phyloP scores from a whole-genome alignment of 2,797 vertebrate species.

The Muraenolepis orangiensis region DNA sequence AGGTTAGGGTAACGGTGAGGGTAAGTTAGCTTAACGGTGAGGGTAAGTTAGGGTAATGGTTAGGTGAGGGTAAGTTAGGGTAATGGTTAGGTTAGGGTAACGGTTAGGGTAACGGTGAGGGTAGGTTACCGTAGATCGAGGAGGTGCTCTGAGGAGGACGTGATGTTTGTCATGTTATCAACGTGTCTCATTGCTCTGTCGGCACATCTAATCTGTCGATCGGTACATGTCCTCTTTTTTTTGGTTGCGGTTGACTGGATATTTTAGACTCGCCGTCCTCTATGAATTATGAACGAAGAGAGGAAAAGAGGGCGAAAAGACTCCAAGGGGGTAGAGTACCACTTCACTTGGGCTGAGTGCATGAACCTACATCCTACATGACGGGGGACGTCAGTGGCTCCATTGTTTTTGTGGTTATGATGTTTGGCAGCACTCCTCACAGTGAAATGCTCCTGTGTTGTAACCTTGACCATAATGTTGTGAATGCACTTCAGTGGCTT shows the following conservation, averaged over 20 bases:
- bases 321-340: constrained; percentile 19
- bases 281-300: constrained; percentile 25
- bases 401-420: constrained; percentile 5
- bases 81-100: too few relatives aligned
- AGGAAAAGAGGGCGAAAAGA: constrained; percentile 18
- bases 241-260: neutral
- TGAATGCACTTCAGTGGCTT: neutral
- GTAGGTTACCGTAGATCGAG: too few relatives aligned
- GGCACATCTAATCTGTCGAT: constrained; percentile 6
- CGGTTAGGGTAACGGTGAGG: too few relatives aligned
- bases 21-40: too few relatives aligned
- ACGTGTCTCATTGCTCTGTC: constrained; percentile 27
- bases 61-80: too few relatives aligned
- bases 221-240: constrained; percentile 12
- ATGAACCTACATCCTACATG: constrained; percentile 9
- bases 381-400: neutral
- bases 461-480: neutral
- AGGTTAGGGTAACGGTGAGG: too few relatives aligned
- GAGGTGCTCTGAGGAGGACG: too few relatives aligned
- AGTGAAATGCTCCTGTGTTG: neutral
- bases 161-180: neutral
- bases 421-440: neutral
- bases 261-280: constrained; percentile 14
- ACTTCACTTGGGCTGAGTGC: constrained; percentile 13
- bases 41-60: too few relatives aligned